Conservation (phyloP, 2,113 vertebrate species). For the Gambusia holbrooki region DNA sequence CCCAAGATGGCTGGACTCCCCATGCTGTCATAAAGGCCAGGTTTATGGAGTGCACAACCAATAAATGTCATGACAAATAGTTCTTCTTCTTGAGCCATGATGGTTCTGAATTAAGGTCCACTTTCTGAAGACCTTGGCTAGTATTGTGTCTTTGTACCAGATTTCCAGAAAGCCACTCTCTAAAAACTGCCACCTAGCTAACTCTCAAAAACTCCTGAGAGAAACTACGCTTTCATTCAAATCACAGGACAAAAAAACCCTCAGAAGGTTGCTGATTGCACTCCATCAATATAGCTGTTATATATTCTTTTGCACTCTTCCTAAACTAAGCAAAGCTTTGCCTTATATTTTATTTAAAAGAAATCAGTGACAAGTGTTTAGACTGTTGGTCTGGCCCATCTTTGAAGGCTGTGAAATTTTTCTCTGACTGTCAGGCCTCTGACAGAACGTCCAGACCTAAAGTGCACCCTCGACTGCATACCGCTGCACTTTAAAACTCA, state of each 20-base stretch:
- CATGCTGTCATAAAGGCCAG: neutral
- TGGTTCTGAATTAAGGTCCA: neutral
- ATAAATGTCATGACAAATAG: neutral
- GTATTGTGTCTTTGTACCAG: neutral
- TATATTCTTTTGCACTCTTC: neutral
- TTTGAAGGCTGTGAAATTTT: slow-evolving; percentile 13
- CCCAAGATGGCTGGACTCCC: no score
- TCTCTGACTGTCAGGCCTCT: slow-evolving; percentile 10
- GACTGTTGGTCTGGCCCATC: neutral
- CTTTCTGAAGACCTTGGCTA: neutral
- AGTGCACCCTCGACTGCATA: neutral
- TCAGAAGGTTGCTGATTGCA: slow-evolving; percentile 2
- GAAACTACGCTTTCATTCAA: neutral
- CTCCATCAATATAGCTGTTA: neutral
- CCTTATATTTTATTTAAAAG: neutral
- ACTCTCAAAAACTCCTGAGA: neutral
- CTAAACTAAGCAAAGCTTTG: neutral
- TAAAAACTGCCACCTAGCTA: neutral
- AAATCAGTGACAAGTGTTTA: neutral
- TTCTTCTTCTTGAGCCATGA: no score
- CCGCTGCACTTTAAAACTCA: slow-evolving; percentile 10
- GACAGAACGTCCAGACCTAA: slow-evolving; percentile 4
- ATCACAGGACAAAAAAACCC: neutral
- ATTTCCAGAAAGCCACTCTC: neutral
- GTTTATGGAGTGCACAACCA: neutral